These are phyloP conservation scores for Geopemphigus sp. DNA, from an alignment of 1,140 invertebrate species.

Conservation along the genomic window DNA sequence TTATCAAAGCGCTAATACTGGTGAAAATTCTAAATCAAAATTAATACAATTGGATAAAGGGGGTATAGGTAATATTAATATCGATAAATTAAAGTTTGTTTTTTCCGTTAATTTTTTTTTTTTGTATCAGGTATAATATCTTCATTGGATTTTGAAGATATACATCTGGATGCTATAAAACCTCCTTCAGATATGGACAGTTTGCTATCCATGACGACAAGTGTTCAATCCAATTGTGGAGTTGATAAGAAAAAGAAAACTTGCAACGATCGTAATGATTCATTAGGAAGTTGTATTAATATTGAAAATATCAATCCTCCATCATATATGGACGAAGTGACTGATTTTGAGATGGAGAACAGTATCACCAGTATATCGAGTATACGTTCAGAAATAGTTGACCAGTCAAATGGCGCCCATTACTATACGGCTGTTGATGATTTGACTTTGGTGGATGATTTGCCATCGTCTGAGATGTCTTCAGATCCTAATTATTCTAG, in stretches of 20 bases:
- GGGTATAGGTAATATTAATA: slow-evolving; percentile 55
- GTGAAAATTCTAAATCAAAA: slow-evolving; percentile 25
- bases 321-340: slow-evolving; percentile 72
- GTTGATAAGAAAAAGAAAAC: slow-evolving; percentile 56
- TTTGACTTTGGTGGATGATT: slow-evolving; percentile 50
- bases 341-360: slow-evolving; percentile 66
- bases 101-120: neutral
- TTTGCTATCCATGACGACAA: slow-evolving; percentile 62
- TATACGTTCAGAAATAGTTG: slow-evolving; percentile 58
- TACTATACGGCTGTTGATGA: slow-evolving; percentile 35
- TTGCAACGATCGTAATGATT: slow-evolving; percentile 54
- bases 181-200: slow-evolving; percentile 68
- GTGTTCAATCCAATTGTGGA: slow-evolving; percentile 56
- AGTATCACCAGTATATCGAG: slow-evolving; percentile 81
- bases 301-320: slow-evolving; percentile 81
- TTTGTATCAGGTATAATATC: slow-evolving; percentile 66
- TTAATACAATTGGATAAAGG: slow-evolving; percentile 38
- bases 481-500: slow-evolving; percentile 45
- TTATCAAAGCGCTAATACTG: neutral
- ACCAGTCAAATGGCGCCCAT: slow-evolving; percentile 47
- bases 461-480: slow-evolving; percentile 51
- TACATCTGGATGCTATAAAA: slow-evolving; percentile 72
- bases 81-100: slow-evolving; percentile 54
- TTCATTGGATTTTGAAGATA: slow-evolving; percentile 64
- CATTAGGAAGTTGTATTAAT: slow-evolving; percentile 57